These are phyloP conservation scores for Augochlora pura DNA, from an alignment of 1,140 invertebrate genomes.

Conservation along the genomic window DNA sequence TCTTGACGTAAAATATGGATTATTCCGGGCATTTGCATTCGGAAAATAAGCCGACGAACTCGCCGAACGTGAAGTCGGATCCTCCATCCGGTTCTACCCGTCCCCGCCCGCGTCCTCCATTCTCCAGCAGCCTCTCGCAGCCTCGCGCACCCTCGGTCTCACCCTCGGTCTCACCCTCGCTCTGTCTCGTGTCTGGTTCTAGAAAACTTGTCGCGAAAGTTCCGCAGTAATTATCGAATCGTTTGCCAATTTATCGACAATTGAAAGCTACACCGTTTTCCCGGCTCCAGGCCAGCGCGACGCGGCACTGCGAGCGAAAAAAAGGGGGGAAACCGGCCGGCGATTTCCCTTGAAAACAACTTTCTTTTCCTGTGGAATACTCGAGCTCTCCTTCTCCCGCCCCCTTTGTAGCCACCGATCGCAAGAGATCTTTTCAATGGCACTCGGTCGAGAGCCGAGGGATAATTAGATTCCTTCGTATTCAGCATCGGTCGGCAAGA, in stretches of 20 bases:
- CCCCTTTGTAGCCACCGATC: too few relatives aligned
- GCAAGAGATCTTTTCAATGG: conserved; percentile 18
- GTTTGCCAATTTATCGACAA: conserved; percentile 50
- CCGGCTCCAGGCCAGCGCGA: background rate
- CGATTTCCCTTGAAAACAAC: background rate
- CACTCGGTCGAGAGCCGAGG: background rate
- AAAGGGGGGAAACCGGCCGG: background rate
- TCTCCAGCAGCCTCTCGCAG: too few relatives aligned
- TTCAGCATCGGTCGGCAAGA: conserved; percentile 18
- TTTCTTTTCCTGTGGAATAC: conserved; percentile 24
- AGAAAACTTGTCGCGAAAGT: conserved; percentile 51
- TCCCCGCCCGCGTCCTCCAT: too few relatives aligned
- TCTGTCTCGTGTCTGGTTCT: background rate
- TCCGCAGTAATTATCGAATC: conserved; percentile 62
- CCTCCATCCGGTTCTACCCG: background rate
- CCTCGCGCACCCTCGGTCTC: background rate
- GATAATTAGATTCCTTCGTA: conserved; percentile 41
- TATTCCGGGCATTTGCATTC: conserved; percentile 79
- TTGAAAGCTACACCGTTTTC: conserved; percentile 38
- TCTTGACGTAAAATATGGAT: conserved; percentile 78
- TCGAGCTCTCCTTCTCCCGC: background rate
- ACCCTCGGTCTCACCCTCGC: background rate
- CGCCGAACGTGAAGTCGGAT: conserved; percentile 22
- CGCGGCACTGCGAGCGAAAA: too few relatives aligned
- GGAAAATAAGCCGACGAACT: conserved; percentile 76